These are phyloP conservation scores for Orthonyx spaldingii DNA, from an alignment of 2,113 vertebrate genomes.

Conservation along the genomic window DNA sequence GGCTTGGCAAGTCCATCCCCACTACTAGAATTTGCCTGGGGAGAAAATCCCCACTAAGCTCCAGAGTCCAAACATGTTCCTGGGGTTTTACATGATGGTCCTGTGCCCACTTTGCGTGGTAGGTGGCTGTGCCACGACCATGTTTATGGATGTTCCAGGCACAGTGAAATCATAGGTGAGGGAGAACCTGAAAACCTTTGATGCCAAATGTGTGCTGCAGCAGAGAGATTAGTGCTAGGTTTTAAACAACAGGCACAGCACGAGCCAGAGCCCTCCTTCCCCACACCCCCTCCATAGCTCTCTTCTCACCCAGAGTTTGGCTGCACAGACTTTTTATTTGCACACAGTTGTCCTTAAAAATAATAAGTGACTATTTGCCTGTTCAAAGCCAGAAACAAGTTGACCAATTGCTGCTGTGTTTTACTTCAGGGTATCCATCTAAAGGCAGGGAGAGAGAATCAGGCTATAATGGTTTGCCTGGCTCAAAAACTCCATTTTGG, in stretches of 20 bases:
- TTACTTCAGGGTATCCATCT: slow-evolving; percentile 72
- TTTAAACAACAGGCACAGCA: background rate
- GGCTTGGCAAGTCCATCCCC: background rate
- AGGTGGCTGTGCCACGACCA: background rate
- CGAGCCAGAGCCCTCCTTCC: background rate
- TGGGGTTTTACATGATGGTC: background rate
- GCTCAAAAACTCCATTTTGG: slow-evolving; percentile 83
- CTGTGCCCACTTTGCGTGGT: background rate
- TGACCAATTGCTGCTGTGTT: slow-evolving; percentile 72
- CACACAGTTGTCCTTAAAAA: slow-evolving; percentile 67
- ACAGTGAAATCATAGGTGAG: background rate
- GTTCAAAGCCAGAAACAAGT: slow-evolving; percentile 70
- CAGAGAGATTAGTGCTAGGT: background rate
- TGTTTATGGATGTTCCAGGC: background rate
- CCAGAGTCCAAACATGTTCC: background rate
- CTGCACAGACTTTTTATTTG: slow-evolving; percentile 59
- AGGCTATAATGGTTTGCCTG: slow-evolving; percentile 87
- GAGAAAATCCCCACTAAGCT: rapidly evolving
- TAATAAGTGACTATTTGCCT: slow-evolving; percentile 72
- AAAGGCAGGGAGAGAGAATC: slow-evolving; percentile 65
- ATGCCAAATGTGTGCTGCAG: background rate
- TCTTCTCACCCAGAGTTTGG: slow-evolving; percentile 19
- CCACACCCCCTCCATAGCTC: background rate
- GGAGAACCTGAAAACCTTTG: background rate
- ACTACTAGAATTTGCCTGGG: background rate